phyloP scores from a whole-genome alignment of 35 echinoderm and acorn worm species.

The Patiria miniata region DNA sequence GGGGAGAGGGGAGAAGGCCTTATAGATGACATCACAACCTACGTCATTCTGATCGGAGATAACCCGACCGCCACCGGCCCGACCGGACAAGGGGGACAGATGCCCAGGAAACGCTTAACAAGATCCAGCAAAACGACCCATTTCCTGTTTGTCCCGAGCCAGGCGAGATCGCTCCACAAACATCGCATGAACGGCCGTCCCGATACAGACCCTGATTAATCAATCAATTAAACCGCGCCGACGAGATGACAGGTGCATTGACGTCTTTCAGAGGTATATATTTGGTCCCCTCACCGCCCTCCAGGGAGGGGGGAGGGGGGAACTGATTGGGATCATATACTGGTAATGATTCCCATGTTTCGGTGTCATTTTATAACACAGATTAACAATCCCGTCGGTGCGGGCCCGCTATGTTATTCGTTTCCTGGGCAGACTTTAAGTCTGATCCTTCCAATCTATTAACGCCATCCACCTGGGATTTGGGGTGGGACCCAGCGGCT shows the following conservation, averaged over 20 bases:
- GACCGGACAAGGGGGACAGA: not conserved
- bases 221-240: constrained; percentile 1
- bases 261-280: constrained; percentile 16
- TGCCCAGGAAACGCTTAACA: constrained; percentile 17
- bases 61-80: not conserved
- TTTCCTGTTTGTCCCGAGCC: constrained; percentile 18
- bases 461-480: constrained; percentile 21
- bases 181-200: constrained; percentile 13
- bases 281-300: not conserved
- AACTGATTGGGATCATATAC: not conserved
- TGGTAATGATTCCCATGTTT: not conserved
- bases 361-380: not conserved
- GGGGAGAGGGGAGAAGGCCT: no score
- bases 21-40: constrained; percentile 1
- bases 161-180: constrained; percentile 11
- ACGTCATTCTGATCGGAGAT: constrained; percentile 13
- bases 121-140: constrained; percentile 23
- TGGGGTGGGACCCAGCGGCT: not conserved
- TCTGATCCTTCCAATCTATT: not conserved
- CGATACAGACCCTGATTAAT: not conserved
- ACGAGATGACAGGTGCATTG: constrained; percentile 6
- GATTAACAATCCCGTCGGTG: not conserved
- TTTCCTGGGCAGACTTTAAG: constrained; percentile 3
- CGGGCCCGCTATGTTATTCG: constrained; percentile 13
- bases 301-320: no score